phyloP scores from a whole-genome alignment of 2,888 invertebrate genomes.

The Hypolimnas misippus region DNA sequence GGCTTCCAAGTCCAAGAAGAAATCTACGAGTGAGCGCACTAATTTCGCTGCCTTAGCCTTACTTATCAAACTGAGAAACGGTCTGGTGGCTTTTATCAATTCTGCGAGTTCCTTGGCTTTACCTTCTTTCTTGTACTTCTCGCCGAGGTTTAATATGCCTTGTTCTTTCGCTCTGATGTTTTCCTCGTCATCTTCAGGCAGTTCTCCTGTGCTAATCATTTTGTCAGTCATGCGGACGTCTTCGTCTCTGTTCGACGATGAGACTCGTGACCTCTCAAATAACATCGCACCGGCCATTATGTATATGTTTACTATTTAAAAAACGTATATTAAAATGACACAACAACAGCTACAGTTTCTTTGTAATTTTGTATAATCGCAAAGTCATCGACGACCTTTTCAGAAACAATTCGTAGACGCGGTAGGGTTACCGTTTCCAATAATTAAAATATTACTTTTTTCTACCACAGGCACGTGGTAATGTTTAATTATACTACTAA shows the following conservation, averaged over 20 bases:
- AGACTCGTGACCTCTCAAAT: conserved; percentile 92
- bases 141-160: conserved; percentile 96
- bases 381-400: conserved; percentile 83
- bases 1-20: conserved; percentile 98
- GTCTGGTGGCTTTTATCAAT: conserved; percentile 96
- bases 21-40: conserved; percentile 97
- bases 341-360: conserved; percentile 74
- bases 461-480: conserved; percentile 8
- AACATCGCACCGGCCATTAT: conserved; percentile 96
- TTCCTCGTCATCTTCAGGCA: conserved; percentile 93
- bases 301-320: conserved; percentile 77
- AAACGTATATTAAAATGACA: conserved; percentile 70
- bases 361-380: conserved; percentile 83
- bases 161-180: conserved; percentile 96
- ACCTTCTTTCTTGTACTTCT: conserved; percentile 95
- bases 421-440: conserved; percentile 61
- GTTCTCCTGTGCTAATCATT: conserved; percentile 90
- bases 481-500: background rate
- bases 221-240: conserved; percentile 89
- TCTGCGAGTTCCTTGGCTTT: conserved; percentile 96
- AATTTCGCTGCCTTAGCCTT: conserved; percentile 99
- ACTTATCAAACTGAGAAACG: conserved; percentile 97
- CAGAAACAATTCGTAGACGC: conserved; percentile 82
- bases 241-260: conserved; percentile 90
- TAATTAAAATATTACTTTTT: conserved; percentile 27